Conservation (phyloP, 2,113 vertebrate genomes). For the Erpornis zantholeuca region DNA sequence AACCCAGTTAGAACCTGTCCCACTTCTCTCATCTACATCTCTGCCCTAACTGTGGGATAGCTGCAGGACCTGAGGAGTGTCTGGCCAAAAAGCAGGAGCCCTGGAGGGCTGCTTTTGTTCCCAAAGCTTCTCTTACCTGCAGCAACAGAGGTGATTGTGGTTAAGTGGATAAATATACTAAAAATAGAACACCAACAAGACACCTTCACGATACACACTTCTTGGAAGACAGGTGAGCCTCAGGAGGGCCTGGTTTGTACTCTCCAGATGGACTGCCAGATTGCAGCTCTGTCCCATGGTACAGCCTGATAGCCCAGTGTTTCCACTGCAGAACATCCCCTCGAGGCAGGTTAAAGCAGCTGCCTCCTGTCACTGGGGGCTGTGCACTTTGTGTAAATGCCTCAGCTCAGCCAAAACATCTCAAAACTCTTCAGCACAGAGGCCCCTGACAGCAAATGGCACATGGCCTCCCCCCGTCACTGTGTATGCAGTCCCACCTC, state of each 20-base stretch:
- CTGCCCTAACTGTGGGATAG: not conserved
- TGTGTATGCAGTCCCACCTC: not conserved
- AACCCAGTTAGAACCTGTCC: not conserved
- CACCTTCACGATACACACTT: not conserved
- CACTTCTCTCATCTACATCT: not conserved
- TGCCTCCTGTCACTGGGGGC: not conserved
- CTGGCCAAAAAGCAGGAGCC: not conserved
- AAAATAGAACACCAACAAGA: not conserved
- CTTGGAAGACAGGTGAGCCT: not conserved
- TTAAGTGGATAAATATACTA: not conserved
- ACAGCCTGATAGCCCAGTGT: not conserved
- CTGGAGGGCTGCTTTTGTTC: not conserved
- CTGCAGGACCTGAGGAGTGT: not conserved
- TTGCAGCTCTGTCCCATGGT: not conserved
- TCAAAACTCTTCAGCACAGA: not conserved
- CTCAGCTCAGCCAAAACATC: not conserved
- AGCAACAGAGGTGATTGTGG: not conserved
- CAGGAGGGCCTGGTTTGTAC: not conserved
- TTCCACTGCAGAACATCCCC: not conserved
- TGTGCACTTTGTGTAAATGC: not conserved
- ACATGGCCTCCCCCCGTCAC: not conserved
- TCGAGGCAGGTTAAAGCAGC: not conserved
- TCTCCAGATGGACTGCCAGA: constrained; percentile 10
- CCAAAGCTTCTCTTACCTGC: not conserved
- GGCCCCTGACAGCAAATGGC: not conserved